Conservation (phyloP, 2,113 vertebrate species). For the Nanorana parkeri region DNA sequence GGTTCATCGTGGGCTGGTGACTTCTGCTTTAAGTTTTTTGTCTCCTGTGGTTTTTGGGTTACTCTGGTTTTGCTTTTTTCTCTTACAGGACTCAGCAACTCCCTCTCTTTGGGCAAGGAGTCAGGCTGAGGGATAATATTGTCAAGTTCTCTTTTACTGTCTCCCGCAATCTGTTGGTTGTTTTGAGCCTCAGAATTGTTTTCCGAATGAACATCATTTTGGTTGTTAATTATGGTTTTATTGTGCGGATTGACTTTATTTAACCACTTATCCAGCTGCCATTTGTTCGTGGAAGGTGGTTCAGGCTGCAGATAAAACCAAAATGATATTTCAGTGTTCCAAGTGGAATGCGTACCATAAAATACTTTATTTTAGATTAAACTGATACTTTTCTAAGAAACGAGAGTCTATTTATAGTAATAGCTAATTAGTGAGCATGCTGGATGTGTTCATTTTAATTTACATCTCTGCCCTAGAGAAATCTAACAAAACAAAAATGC, state of each 20-base stretch:
- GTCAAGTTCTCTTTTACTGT: slow-evolving; percentile 80
- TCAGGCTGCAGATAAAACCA: slow-evolving; percentile 80
- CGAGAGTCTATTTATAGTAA: slow-evolving; percentile 44
- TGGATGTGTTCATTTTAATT: slow-evolving; percentile 64
- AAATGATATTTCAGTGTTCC: slow-evolving; percentile 58
- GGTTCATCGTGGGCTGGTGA: slow-evolving; percentile 83
- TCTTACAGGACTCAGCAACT: slow-evolving; percentile 75
- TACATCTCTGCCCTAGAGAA: slow-evolving; percentile 66
- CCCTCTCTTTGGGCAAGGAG: slow-evolving; percentile 75
- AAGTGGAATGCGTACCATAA: neutral
- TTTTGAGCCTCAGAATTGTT: slow-evolving; percentile 72
- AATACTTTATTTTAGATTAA: slow-evolving; percentile 60
- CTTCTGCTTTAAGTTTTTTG: slow-evolving; percentile 88
- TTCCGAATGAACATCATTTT: slow-evolving; percentile 83
- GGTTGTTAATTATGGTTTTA: slow-evolving; percentile 87
- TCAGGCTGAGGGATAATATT: slow-evolving; percentile 69
- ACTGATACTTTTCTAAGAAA: slow-evolving; percentile 47
- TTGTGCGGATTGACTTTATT: slow-evolving; percentile 96
- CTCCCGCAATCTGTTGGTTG: slow-evolving; percentile 71
- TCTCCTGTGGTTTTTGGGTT: slow-evolving; percentile 84
- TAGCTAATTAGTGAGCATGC: slow-evolving; percentile 65
- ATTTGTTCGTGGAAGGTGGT: slow-evolving; percentile 91
- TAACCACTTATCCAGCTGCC: slow-evolving; percentile 95
- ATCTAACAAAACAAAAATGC: slow-evolving; percentile 69
- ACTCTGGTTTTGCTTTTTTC: slow-evolving; percentile 89